These are phyloP conservation scores for Thunnus maccoyii DNA, from an alignment of 2,113 vertebrate genomes.

Conservation along the genomic window DNA sequence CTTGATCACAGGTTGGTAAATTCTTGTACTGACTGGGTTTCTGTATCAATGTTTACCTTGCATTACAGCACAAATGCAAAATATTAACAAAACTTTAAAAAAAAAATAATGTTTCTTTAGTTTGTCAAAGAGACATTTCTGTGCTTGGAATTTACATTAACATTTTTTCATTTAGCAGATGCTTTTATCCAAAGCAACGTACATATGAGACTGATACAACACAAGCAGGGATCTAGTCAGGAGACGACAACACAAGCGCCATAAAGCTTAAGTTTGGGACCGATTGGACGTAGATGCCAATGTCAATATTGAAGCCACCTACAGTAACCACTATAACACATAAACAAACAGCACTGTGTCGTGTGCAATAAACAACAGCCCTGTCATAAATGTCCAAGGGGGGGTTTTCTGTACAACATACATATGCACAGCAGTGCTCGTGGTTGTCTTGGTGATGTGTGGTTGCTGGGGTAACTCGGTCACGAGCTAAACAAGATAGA, in stretches of 20 bases:
- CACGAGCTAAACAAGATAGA: constrained; percentile 23
- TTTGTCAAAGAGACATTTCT: neutral
- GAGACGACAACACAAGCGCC: too few relatives aligned
- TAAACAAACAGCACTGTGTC: neutral
- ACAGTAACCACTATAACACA: neutral
- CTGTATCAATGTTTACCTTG: constrained; percentile 1
- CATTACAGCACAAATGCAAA: neutral
- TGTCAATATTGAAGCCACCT: neutral
- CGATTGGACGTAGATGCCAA: neutral
- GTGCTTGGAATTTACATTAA: neutral
- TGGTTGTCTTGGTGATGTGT: constrained; percentile 44
- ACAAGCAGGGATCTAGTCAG: too few relatives aligned
- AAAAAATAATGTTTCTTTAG: neutral
- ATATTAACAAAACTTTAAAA: neutral
- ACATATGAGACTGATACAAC: too few relatives aligned
- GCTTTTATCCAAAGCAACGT: too few relatives aligned
- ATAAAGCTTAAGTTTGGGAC: too few relatives aligned
- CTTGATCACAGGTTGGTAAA: neutral
- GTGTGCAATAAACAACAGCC: constrained; percentile 4
- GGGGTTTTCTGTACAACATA: neutral
- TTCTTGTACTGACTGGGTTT: neutral
- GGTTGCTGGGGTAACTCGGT: constrained; percentile 59
- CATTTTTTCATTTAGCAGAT: too few relatives aligned
- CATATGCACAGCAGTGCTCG: constrained; percentile 8
- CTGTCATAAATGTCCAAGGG: neutral